Evolutionary conservation across 2,888 invertebrate species (phyloP), one percentile per base, ranked within the genome.

Genomic region (Oscheius sp.): DNA sequence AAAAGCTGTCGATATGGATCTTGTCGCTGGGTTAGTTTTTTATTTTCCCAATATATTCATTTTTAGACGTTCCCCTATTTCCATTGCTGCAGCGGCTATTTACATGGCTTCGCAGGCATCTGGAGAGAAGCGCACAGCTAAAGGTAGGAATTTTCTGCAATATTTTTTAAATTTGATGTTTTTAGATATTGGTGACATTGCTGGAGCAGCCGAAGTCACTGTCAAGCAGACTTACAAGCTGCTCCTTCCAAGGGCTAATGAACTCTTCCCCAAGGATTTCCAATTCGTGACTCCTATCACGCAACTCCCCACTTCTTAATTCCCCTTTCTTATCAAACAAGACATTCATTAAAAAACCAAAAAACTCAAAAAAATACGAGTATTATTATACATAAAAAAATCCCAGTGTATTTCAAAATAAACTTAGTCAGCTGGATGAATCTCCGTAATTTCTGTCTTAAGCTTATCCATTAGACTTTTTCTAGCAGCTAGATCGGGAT

Each of bases 81-180:
- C 98, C 0, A 96, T 99, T 0, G 96, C 99, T 0, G 99, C 99
- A 7, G 98, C 99, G 61, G 97, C 99, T 69, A 99, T 99, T 87
- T 99, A 98, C 88, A 98, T 99, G 98, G 98, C 99, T 1, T 96
- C 96, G 16, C 97, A 96, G 90, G 94, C 93, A 87, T 95, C 96
- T 0, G 95, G 95, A 0, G 95, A 94, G 84, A 94, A 97, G 89
- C 93, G 94, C 84, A 94, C 94, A 79, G 96, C 96, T 89, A 96
- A 96, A 89, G 91, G 91, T 91, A 35, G 35, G 9, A n/a, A n/a
- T n/a, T n/a, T n/a, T n/a, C n/a, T n/a, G 35, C 35, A 6, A 35
- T 9, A 55, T 6, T n/a, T 25, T 27, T 35, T 45, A 25, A 43
- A 18, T 49, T 55, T 55, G 29, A 45, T n/a, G 16, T 18, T 25